phyloP scores from a whole-genome alignment of 2,888 invertebrate species.

The Brassicogethes aeneus region DNA sequence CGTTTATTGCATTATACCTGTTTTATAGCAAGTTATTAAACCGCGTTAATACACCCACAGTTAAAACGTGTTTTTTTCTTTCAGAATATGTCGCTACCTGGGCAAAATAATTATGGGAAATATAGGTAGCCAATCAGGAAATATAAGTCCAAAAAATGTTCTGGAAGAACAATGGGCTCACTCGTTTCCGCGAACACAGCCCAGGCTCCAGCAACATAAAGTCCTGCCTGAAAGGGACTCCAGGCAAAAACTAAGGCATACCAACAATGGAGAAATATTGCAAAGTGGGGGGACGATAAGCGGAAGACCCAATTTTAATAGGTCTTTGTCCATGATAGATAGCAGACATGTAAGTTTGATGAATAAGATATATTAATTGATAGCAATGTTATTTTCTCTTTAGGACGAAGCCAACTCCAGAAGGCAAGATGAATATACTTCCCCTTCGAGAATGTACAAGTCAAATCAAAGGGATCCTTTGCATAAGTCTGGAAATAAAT shows the following conservation, averaged over 20 bases:
- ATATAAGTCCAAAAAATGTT: constrained; percentile 24
- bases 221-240: constrained; percentile 61
- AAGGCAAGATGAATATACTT: neutral
- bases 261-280: constrained; percentile 75
- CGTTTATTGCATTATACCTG: too few species aligned
- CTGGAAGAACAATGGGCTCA: constrained; percentile 30
- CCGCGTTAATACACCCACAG: too few species aligned
- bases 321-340: neutral
- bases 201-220: constrained; percentile 28
- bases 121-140: constrained; percentile 35
- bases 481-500: constrained; percentile 18
- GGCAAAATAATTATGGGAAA: constrained; percentile 33
- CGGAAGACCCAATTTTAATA: constrained; percentile 43
- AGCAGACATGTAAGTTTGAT: neutral
- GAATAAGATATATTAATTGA: neutral
- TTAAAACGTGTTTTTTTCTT: constrained; percentile 8
- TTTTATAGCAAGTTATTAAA: too few species aligned
- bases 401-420: neutral
- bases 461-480: constrained; percentile 21
- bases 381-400: neutral
- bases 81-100: constrained; percentile 15
- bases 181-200: constrained; percentile 31
- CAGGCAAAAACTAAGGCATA: constrained; percentile 58
- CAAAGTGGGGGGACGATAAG: constrained; percentile 78
- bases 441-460: constrained; percentile 16